phyloP scores from a whole-genome alignment of 2,113 vertebrate species.

The Sturnira hondurensis region DNA sequence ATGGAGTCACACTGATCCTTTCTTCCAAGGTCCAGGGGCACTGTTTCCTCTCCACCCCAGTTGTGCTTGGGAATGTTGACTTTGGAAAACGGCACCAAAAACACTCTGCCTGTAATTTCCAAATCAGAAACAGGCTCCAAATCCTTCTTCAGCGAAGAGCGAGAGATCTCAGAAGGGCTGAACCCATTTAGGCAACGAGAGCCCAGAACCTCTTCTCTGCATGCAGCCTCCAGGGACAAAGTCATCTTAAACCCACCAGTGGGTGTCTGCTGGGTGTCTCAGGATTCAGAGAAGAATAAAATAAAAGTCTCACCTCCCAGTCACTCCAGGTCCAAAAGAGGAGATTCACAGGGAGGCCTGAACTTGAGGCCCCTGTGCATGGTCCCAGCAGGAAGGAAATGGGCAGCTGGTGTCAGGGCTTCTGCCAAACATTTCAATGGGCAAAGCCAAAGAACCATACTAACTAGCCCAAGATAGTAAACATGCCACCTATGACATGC shows the following conservation, averaged over 20 bases:
- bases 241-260: background rate
- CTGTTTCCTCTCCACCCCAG: conserved; percentile 45
- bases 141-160: conserved; percentile 36
- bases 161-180: background rate
- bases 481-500: background rate
- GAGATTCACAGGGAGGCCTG: background rate
- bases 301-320: background rate
- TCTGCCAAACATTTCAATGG: background rate
- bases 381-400: background rate
- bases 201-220: background rate
- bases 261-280: background rate
- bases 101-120: conserved; percentile 51
- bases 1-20: conserved; percentile 64
- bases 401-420: background rate
- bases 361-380: background rate
- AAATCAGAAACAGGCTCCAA: conserved; percentile 68
- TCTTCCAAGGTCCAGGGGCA: conserved; percentile 54
- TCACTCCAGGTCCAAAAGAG: background rate
- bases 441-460: background rate
- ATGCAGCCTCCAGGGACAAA: background rate
- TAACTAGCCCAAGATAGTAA: background rate
- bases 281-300: background rate
- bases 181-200: background rate
- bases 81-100: conserved; percentile 64
- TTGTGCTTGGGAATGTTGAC: conserved; percentile 70